A percentile compares a stretch with the other conserved stretches of the same genome.
Evolutionary conservation across 2,113 vertebrate genomes (phyloP).

Genomic region (Coturnix japonica): DNA sequence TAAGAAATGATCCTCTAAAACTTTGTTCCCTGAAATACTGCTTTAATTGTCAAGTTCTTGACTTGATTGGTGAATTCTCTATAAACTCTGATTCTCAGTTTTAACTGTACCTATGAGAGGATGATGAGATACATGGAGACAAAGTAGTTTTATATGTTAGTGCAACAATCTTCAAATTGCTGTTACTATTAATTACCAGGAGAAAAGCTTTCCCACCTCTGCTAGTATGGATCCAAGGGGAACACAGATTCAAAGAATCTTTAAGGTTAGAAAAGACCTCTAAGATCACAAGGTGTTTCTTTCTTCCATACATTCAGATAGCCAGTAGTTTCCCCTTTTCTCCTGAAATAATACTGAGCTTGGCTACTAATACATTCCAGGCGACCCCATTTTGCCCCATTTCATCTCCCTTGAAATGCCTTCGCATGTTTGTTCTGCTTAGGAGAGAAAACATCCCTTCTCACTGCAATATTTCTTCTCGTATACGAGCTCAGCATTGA

Average conservation of each 20-base stretch:
- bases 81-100: background rate
- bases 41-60: background rate
- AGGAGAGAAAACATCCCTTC: background rate
- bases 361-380: background rate
- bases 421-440: background rate
- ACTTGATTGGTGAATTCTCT: background rate
- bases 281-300: too few relatives aligned
- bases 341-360: background rate
- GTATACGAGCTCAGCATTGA: background rate
- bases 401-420: background rate
- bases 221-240: background rate
- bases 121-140: background rate
- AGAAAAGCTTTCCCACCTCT: background rate
- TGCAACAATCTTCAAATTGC: background rate
- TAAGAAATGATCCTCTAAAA: background rate
- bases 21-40: background rate
- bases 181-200: background rate
- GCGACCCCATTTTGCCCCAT: background rate
- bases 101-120: background rate
- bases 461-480: background rate
- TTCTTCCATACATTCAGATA: background rate
- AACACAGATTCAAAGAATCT: background rate
- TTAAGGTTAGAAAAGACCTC: too few relatives aligned
- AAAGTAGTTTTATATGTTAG: background rate
- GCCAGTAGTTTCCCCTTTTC: background rate